These are phyloP conservation scores for Drosophila cardini DNA, from an alignment of 1,140 invertebrate genomes.

Conservation along the genomic window DNA sequence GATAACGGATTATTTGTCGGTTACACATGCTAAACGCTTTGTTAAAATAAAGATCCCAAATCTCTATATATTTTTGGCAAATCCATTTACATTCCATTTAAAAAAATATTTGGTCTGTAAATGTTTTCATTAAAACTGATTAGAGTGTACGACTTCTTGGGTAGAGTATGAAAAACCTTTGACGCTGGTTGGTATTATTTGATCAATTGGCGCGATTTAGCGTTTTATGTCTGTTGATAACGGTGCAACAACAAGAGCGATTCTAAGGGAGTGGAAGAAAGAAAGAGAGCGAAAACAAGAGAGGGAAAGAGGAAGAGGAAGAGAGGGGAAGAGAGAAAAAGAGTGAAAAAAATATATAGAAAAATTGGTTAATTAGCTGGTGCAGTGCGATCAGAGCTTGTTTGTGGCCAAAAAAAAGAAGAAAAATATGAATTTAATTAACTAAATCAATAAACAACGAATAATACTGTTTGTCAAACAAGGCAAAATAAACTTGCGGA, in stretches of 20 bases:
- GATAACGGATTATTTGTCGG: no score
- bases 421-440: conserved; percentile 64
- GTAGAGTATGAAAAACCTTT: conserved; percentile 14
- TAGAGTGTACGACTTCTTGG: not conserved
- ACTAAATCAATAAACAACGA: conserved; percentile 64
- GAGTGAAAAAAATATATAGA: no score
- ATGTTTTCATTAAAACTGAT: no score
- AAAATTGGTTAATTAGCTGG: conserved; percentile 57
- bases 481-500: conserved; percentile 38
- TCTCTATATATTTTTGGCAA: no score
- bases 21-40: no score
- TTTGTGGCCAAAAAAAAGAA: conserved; percentile 32
- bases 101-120: no score
- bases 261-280: not conserved
- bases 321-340: not conserved
- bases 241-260: not conserved
- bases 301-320: not conserved
- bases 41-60: no score
- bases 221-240: conserved; percentile 35
- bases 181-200: conserved; percentile 28
- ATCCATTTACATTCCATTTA: no score
- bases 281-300: not conserved
- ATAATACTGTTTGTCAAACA: conserved; percentile 39
- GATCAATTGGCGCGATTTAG: conserved; percentile 49
- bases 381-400: conserved; percentile 34